phyloP scores from a whole-genome alignment of 2,113 vertebrate genomes.

The Phalacrocorax carbo region DNA sequence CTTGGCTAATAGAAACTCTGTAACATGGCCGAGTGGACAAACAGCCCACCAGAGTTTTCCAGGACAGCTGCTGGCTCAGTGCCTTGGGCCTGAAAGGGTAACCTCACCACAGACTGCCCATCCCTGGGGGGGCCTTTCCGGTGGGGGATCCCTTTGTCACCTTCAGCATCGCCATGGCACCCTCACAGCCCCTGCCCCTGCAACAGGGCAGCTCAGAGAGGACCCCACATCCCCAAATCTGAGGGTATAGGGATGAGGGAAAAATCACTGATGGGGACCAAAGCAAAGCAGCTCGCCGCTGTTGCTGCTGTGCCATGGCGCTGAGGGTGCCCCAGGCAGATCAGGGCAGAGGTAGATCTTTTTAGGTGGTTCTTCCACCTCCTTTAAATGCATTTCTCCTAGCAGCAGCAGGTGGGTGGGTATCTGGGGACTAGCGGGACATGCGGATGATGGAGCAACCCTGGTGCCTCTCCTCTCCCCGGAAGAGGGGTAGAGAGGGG shows the following conservation, averaged over 20 bases:
- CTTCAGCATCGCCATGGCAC: background rate
- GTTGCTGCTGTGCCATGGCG: accelerated
- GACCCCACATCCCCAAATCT: background rate
- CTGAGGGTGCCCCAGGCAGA: background rate
- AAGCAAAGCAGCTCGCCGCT: background rate
- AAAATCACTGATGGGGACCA: background rate
- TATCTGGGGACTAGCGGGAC: background rate
- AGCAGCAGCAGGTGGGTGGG: background rate
- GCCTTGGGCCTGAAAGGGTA: background rate
- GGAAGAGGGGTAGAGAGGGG: accelerated
- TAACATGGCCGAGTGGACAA: background rate
- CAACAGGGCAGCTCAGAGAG: background rate
- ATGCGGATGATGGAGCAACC: background rate
- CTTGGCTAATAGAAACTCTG: background rate
- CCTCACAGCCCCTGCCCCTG: background rate
- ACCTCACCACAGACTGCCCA: background rate
- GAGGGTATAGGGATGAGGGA: background rate
- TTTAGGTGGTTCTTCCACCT: accelerated
- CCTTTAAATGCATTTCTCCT: background rate
- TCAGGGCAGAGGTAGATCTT: background rate
- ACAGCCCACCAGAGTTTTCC: background rate
- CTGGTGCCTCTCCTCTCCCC: background rate
- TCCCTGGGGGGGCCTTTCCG: background rate
- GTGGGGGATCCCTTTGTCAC: background rate
- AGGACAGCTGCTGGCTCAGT: background rate